Base-by-base conservation (phyloP, 2,113 vertebrate genomes). In the Vidua macroura region DNA sequence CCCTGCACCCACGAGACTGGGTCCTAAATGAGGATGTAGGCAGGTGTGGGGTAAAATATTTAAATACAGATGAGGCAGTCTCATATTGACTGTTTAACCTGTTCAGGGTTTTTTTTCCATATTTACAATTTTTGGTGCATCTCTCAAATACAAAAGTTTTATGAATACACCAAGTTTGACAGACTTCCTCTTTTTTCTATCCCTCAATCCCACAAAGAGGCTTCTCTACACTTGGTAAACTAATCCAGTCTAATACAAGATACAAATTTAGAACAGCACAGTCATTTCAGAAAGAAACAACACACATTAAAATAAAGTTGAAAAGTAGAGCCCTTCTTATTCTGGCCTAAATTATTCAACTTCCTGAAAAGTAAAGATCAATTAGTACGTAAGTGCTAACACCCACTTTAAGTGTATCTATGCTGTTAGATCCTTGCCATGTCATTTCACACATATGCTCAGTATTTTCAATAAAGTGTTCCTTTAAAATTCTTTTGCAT, bases 331-430 rank as follows among this genome's bases (percentile, higher is more conserved):
- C 2, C 16, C 70, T 49, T 35, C 6, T 53, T 37, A 43, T 17
- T 69, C 20, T 33, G 35, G 30, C 33, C 31, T 55, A 90, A 76
- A 23, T 49, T 83, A 93, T 31, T 58, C 64, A 81, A 9, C 35
- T 55, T 86, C 55, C 68, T 81, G 44, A 72, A 83, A 73, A 92
- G 69, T 28, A 31, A 58, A 64, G 66, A 73, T 62, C 41, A 88
- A 68, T 86, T 88, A 74, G 83, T 73, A 62, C 43, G 39, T 27
- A 83, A 86, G 33, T 69, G 67, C 62, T 94, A 91, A 92, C 90
- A 79, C 13, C 19, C 63, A 66, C n/a, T 53, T 2, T 7, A 74
- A 63, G 23, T 2, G 1, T 37, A 70, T 24, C 59, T 33, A 35
- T 28, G 33, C 51, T 80, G 51, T 69, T 66, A 84, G 31, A 66